A percentile compares a stretch with the other conserved stretches of the same genome.
Conservation (phyloP, 2,888 invertebrate genomes). For the Aplocera efformata region DNA sequence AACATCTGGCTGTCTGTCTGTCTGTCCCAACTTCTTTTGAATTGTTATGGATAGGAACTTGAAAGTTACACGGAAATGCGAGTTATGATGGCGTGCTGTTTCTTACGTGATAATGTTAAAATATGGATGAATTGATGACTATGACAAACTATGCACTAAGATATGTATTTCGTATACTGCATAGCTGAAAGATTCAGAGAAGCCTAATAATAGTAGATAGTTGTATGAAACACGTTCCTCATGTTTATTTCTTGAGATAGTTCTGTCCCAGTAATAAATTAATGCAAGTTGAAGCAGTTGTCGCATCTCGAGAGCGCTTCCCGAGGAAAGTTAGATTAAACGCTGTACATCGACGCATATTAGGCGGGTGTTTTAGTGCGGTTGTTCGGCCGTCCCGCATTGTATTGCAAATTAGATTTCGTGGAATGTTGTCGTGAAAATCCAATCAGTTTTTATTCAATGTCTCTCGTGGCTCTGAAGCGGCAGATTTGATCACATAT, state of each 20-base stretch:
- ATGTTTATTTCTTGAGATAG: conserved; percentile 26
- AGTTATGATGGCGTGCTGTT: no score
- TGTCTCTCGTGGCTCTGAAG: neutral
- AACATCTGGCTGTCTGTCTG: no score
- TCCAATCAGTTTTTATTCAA: conserved; percentile 1
- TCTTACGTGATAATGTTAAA: no score
- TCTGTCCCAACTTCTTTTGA: no score
- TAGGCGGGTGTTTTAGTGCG: conserved; percentile 50
- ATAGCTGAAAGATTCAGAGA: no score
- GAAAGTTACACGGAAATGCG: no score
- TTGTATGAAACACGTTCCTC: conserved; percentile 6
- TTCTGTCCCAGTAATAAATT: conserved; percentile 40
- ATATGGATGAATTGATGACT: no score
- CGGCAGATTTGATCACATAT: no score
- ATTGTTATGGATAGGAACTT: no score
- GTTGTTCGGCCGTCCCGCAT: conserved; percentile 44
- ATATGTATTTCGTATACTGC: no score
- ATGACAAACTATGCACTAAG: no score
- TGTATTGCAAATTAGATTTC: conserved; percentile 63
- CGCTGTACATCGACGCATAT: conserved; percentile 60
- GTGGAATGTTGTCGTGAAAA: conserved; percentile 3
- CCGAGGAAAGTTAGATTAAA: conserved; percentile 70
- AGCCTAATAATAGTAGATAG: no score
- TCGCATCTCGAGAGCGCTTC: conserved; percentile 52
- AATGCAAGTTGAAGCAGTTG: conserved; percentile 51